Conservation (phyloP, 2,113 vertebrate genomes). For the Chlorodrepanis virens region DNA sequence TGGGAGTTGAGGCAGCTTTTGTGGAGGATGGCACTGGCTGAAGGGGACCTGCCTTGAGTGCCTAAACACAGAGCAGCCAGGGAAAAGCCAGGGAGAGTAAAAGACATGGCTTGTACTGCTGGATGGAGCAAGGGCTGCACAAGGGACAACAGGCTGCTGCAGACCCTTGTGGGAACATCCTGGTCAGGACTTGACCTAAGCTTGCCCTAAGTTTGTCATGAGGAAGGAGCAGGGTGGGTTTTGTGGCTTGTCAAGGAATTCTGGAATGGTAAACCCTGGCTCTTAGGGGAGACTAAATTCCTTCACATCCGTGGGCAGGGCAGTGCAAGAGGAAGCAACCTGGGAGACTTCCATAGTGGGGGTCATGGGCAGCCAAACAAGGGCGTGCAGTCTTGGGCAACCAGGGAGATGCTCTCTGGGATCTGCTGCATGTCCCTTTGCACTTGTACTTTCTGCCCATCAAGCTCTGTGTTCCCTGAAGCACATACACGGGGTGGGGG, state of each 20-base stretch:
- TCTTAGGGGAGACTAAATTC: not conserved
- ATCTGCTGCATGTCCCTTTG: not conserved
- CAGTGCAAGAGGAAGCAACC: accelerated
- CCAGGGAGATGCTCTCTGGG: not conserved
- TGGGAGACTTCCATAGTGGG: not conserved
- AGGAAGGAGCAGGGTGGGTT: not conserved
- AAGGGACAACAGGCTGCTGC: not conserved
- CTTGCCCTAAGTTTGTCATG: not conserved
- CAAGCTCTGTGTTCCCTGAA: accelerated
- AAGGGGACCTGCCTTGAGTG: not conserved
- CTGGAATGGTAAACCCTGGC: not conserved
- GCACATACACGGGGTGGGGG: too few species aligned
- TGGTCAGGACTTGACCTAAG: not conserved
- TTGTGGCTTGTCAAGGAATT: not conserved
- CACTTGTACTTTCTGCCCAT: not conserved
- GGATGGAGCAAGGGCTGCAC: not conserved
- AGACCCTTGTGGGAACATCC: not conserved
- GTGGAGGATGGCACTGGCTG: not conserved
- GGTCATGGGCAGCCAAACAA: not conserved
- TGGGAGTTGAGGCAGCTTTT: not conserved
- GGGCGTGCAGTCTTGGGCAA: not conserved
- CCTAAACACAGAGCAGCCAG: not conserved
- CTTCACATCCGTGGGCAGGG: accelerated
- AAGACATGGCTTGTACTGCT: accelerated
- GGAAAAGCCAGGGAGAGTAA: not conserved